Base-by-base conservation (phyloP, 2,797 vertebrate species). In the Pseudomugil tenellus region DNA sequence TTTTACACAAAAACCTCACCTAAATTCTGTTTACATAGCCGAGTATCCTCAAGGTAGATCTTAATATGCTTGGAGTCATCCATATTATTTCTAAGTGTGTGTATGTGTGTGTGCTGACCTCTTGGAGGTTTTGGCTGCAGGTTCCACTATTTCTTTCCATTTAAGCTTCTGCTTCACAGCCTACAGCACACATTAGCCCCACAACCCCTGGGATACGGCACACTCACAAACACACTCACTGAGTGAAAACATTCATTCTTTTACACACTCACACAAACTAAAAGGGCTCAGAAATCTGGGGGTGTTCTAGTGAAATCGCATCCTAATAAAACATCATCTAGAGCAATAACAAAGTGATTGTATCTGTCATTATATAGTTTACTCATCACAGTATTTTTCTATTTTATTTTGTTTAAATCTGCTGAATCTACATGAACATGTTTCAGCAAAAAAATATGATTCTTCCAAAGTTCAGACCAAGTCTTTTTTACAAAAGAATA, bases 101-200 rank as follows among this genome's bases (percentile, higher is more conserved):
- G 25, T n/a, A 58, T 63, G 57, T 34, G 53, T 56, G 35, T 48
- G n/a, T 67, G 55, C 31, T 75, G 81, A 86, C 80, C 84, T 79
- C 23, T 2, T 77, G 77, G 78, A 80, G 58, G 63, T 64, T 85
- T 60, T 70, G 63, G 59, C 70, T 66, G 52, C 79, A 64, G 76
- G 71, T 70, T 74, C 57, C 59, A 85, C 71, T 70, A 77, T 89
- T 88, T 83, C 53, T 77, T 81, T 72, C 56, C 63, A 59, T 83
- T 86, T 86, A 74, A n/a, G 64, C 77, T 88, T 91, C 86, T 81
- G 89, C 85, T 89, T 89, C 88, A 90, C 77, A 85, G 84, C 68
- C 71, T 81, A 66, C 66, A 88, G 87, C 84, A 89, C 89, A 89
- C 81, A 87, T 89, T 87, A 89, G 60, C 61, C 66, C 63, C 72